These are phyloP conservation scores for Dugesia japonica DNA, from an alignment of 2,888 invertebrate genomes.

Conservation along the genomic window DNA sequence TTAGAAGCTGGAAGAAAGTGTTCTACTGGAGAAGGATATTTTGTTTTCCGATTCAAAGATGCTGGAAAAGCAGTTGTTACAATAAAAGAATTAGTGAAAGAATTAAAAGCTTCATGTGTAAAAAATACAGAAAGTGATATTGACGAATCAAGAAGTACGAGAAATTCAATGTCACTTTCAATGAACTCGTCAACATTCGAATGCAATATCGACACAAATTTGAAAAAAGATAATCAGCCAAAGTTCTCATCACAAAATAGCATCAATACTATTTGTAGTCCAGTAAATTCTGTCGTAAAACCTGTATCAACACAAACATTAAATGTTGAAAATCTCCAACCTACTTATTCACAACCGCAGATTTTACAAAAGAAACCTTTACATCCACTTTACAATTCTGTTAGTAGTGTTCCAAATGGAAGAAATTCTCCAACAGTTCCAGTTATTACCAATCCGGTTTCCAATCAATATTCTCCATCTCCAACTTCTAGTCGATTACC, in stretches of 20 bases:
- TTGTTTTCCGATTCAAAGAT: constrained; percentile 12
- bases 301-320: neutral
- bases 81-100: neutral
- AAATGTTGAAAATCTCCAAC: neutral
- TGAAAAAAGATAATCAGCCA: neutral
- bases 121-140: neutral
- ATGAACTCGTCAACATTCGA: neutral
- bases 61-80: neutral
- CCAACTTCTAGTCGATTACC: neutral
- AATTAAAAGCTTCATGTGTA: neutral
- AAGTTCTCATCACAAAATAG: neutral
- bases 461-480: neutral
- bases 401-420: neutral
- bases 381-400: neutral
- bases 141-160: neutral
- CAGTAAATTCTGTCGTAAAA: neutral
- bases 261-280: neutral
- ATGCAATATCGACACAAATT: neutral
- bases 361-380: neutral
- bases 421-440: neutral
- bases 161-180: neutral
- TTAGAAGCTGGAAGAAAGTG: constrained; percentile 23
- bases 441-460: neutral
- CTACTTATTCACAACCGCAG: neutral
- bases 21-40: constrained; percentile 22